Evolutionary conservation across 2,888 invertebrate genomes (phyloP), one percentile per base, ranked within the genome.

Genomic region (Sminthurinus aureus): DNA sequence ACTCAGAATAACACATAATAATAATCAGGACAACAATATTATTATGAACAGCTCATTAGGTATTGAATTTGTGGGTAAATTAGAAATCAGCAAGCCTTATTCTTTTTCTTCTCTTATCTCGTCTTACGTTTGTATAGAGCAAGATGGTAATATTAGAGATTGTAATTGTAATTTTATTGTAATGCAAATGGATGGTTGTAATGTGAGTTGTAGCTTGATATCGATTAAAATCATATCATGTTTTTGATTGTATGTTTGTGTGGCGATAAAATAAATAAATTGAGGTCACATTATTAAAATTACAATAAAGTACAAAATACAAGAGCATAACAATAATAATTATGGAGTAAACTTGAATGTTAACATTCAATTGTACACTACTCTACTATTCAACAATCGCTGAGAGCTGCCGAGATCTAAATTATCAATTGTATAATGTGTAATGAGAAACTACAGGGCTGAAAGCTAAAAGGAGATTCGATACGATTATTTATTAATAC

Each of bases 221-320:
- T 58, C 58, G 58, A 58, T 58, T 58, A 15, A 58, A 58, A 58
- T 58, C 58, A 58, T 58, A 58, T 58, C 58, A 58, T 58, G 58
- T 50, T 67, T 26, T 38, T 38, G 38, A 38, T 38, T 38, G 38
- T 38, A 38, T 38, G 38, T 38, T 38, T 38, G 58, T 52, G 52
- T 58, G 38, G 69, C 15, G 51, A 79, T 51, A 79, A 38, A 79
- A 69, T 79, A 79, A 79, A n/a, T 51, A 79, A 69, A 79, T 79
- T 67, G 79, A 79, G 79, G 79, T 79, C 67, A 69, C 22, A 66
- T 26, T 79, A 66, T 26, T 79, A 79, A 79, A 58, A 58, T 58
- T 58, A 58, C 58, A 58, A 18, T 58, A 58, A 58, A 58, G 58
- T 58, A 58, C 58, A 58, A 58, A 15, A 58, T 15, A 58, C 15